Evolutionary conservation across 2,113 vertebrate genomes (phyloP).

Genomic region (Dunckerocampus dactyliophorus): DNA sequence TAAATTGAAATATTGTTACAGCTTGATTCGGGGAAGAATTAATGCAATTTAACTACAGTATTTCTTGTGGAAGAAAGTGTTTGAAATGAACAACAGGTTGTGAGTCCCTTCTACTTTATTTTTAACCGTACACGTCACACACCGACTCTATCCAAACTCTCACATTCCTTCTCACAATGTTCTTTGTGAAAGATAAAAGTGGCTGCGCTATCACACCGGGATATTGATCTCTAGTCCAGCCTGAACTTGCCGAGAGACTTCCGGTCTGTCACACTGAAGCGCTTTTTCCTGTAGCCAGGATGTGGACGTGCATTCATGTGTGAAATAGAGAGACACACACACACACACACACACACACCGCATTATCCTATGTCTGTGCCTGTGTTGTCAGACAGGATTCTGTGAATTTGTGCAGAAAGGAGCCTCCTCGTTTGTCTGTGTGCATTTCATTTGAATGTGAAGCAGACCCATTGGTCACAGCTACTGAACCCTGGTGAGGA

Average conservation of each 20-base stretch:
- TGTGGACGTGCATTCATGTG: constrained; percentile 14
- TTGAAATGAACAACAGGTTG: neutral
- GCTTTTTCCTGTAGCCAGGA: constrained; percentile 7
- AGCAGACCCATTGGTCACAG: constrained; percentile 15
- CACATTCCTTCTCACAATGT: constrained; percentile 1
- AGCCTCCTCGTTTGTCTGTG: constrained; percentile 27
- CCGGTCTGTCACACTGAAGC: constrained; percentile 17
- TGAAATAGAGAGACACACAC: neutral
- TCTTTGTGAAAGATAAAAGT: constrained; percentile 26
- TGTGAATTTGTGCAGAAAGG: constrained; percentile 25
- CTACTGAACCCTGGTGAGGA: constrained; percentile 25
- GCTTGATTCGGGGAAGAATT: too few relatives aligned
- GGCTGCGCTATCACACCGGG: constrained; percentile 19
- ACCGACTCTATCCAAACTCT: neutral
- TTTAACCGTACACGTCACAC: neutral
- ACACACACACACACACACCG: neutral
- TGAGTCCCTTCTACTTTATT: neutral
- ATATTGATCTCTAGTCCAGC: constrained; percentile 8
- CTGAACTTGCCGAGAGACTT: constrained; percentile 19
- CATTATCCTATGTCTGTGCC: constrained; percentile 16
- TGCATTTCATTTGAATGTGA: constrained; percentile 31
- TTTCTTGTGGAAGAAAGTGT: too few relatives aligned
- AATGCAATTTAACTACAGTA: too few relatives aligned
- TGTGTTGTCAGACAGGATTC: constrained; percentile 25
- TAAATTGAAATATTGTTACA: too few relatives aligned